Conservation (phyloP, 2,797 vertebrate species). For the Orientallactaga sibirica region DNA sequence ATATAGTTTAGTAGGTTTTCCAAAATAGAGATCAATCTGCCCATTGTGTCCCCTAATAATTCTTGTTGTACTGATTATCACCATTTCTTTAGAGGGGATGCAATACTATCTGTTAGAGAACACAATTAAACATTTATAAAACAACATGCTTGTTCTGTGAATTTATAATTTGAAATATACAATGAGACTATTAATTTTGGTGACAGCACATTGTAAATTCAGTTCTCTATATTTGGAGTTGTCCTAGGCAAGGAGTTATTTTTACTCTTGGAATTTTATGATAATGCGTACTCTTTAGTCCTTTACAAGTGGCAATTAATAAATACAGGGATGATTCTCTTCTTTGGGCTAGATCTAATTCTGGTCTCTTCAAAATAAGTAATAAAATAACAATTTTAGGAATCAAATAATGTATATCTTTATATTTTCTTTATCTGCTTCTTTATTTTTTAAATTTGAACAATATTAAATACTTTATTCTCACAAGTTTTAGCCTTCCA, state of each 20-base stretch:
- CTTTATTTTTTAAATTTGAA: slow-evolving; percentile 27
- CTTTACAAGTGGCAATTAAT: neutral
- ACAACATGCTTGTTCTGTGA: neutral
- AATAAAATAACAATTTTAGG: neutral
- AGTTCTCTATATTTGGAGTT: neutral
- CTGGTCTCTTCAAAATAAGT: neutral
- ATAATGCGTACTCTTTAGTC: neutral
- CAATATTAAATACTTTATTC: neutral
- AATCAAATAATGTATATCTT: neutral
- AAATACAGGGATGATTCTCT: neutral
- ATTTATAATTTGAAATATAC: slow-evolving; percentile 39
- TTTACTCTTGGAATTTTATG: slow-evolving; percentile 46
- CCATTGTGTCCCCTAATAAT: slow-evolving; percentile 46
- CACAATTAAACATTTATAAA: slow-evolving; percentile 27
- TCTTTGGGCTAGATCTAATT: slow-evolving; percentile 18
- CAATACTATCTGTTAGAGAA: neutral
- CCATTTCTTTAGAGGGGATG: slow-evolving; percentile 2
- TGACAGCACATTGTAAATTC: neutral
- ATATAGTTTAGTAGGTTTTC: slow-evolving; percentile 50
- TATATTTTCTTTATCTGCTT: neutral
- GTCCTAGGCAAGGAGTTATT: neutral
- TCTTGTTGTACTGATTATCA: slow-evolving; percentile 1
- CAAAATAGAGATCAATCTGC: slow-evolving; percentile 39
- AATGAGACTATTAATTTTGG: slow-evolving; percentile 36
- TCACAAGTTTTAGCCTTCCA: neutral